Base-by-base conservation (phyloP, 1,140 invertebrate genomes). In the Achroia grisella region DNA sequence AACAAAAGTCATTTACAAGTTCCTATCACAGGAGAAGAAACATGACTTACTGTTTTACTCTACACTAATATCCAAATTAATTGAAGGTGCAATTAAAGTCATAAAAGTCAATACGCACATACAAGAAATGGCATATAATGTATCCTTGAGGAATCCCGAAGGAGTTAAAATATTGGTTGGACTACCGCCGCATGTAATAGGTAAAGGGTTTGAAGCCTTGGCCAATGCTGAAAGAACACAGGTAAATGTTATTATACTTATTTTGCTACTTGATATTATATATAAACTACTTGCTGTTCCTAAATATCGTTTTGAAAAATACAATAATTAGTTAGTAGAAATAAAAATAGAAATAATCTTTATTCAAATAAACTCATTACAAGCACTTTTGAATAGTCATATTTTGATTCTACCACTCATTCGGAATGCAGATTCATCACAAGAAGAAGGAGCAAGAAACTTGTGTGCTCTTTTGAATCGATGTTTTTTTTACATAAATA, bases 121-220 rank as follows among this genome's bases (percentile, higher is more conserved):
- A 61, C 73, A 86, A 47, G 52, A 77, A 39, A 52, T 84, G 40
- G 55, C 79, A 36, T 75, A 76, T 30, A 68, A 83, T 12, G 66
- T 74, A 0, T 72, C 73, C 40, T 27, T 63, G 56, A 56, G 74
- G 44, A 65, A 87, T 45, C 71, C 79, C 4, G 50, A 56, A 4
- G 83, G 65, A 10, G 50, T 86, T 10, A 59, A 73, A 45, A 42
- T 75, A 12, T 47, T 87, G 9, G 17, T 64, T 5, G 37, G 39
- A 0, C 37, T 87, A 8, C 71, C 73, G 4, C 48, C 69, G 0
- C 5, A 54, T 10, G 47, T 79, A 12, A 44, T 87, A 11, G 62
- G 60, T 5, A 81, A 78, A 41, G 72, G 73, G 0, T 73, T 86
- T 17, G 81, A 86, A 36, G 86, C 65, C 14, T 64, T 87, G 14